These are phyloP conservation scores for Parnassius mnemosyne DNA, from an alignment of 2,888 invertebrate genomes.

Conservation along the genomic window DNA sequence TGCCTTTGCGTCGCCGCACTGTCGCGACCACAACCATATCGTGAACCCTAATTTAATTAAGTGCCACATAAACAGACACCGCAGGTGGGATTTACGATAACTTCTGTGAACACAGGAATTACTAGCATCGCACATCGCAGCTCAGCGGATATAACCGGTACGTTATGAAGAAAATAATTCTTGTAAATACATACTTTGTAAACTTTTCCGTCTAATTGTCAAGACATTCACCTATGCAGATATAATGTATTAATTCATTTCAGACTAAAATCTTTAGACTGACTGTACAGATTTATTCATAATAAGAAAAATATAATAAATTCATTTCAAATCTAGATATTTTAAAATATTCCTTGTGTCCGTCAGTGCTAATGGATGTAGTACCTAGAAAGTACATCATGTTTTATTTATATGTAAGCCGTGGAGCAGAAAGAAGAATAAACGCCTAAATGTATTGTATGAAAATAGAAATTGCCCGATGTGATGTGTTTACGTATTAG, in stretches of 20 bases:
- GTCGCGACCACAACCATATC: constrained; percentile 36
- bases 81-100: constrained; percentile 51
- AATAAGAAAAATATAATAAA: not conserved
- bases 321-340: constrained; percentile 7
- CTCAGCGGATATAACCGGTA: constrained; percentile 53
- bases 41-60: constrained; percentile 66
- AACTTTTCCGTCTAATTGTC: constrained; percentile 14
- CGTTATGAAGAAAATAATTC: constrained; percentile 40
- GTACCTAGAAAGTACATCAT: not conserved
- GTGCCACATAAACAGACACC: constrained; percentile 67
- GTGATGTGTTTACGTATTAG: too few relatives aligned
- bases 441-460: too few relatives aligned
- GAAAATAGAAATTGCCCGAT: too few relatives aligned
- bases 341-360: constrained; percentile 8
- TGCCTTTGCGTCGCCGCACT: constrained; percentile 39
- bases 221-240: not conserved
- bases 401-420: not conserved
- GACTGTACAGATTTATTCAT: not conserved
- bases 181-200: constrained; percentile 29
- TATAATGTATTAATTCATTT: not conserved
- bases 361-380: constrained; percentile 11
- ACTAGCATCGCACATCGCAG: constrained; percentile 41
- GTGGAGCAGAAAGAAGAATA: too few relatives aligned
- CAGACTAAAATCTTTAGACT: not conserved
- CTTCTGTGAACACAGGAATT: constrained; percentile 49